Base-by-base conservation (phyloP, 2,113 vertebrate species). In the Megaleporinus macrocephalus region DNA sequence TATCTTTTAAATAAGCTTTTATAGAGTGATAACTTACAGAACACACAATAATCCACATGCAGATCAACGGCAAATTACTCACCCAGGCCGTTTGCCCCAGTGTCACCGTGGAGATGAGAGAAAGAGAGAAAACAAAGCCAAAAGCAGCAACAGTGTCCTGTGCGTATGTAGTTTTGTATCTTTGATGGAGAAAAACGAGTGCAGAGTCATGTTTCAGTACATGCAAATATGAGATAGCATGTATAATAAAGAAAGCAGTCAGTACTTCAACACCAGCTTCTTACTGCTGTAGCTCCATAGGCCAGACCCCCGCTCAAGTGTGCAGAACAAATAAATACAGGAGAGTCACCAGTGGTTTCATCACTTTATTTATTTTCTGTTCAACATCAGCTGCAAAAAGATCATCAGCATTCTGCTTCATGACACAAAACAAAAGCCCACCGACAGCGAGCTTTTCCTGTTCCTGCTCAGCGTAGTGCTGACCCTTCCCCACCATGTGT, bases 321-420 rank as follows among this genome's bases (percentile, higher is more conserved):
- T 20, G 14, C 7, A 29, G 10, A 22, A 20, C 1, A 22, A 41
- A 44, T 4, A 70, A 70, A 41, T 5, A 22, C 66, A 44, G 1
- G 22, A 5, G 12, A 24, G 7, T 5, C 29, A 16, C 5, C 15
- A 11, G 16, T 22, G 18, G 36, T 44, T 70, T 44, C 20, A 14
- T 70, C 7, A 20, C 65, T 69, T 69, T 70, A 70, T 70, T 70
- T 44, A 36, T 44, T 44, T 44, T 44, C 20, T 44, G 66, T 70
- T 70, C 12, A 24, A 12, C 66, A 68, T 68, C 30, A 68, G 18
- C 63, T 66, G 16, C 15, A 66, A 33, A 29, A 0, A 68, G 53
- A 24, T 36, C 63, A 29, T 33, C 9, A 30, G 62, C 62, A 29
- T 27, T 18, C 14, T 16, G 59, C n/a, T 20, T 30, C 5, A 30